Conservation (phyloP, 2,888 invertebrate species). For the Apocheima hispidaria region DNA sequence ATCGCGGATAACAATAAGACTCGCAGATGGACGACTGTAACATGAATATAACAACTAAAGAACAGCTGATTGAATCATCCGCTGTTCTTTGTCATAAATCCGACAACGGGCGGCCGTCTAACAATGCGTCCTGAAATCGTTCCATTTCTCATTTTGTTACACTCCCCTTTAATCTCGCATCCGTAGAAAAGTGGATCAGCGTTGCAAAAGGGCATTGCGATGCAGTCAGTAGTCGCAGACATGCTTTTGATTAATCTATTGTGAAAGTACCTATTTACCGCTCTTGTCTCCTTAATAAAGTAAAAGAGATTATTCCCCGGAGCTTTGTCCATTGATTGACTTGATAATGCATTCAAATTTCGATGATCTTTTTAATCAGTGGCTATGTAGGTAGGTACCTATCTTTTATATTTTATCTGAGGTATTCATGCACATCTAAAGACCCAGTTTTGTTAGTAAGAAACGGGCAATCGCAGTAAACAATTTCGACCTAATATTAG, state of each 20-base stretch:
- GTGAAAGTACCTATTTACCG: slow-evolving; percentile 60
- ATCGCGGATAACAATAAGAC: slow-evolving; percentile 75
- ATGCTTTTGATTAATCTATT: slow-evolving; percentile 81
- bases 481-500: background rate
- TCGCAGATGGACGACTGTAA: slow-evolving; percentile 72
- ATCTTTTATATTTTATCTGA: background rate
- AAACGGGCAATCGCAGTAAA: background rate
- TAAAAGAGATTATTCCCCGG: slow-evolving; percentile 35
- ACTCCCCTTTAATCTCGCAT: slow-evolving; percentile 85
- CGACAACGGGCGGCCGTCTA: slow-evolving; percentile 82
- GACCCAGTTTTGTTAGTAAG: background rate
- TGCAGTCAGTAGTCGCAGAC: slow-evolving; percentile 71
- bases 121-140: slow-evolving; percentile 85
- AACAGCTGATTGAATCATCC: slow-evolving; percentile 86
- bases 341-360: slow-evolving; percentile 15
- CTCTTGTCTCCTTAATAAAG: slow-evolving; percentile 50
- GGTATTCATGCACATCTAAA: background rate
- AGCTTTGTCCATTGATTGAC: slow-evolving; percentile 19
- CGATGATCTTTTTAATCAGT: background rate
- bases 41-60: slow-evolving; percentile 85
- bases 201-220: slow-evolving; percentile 83
- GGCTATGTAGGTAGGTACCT: background rate
- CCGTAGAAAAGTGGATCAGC: slow-evolving; percentile 85
- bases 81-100: slow-evolving; percentile 86
- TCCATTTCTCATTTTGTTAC: slow-evolving; percentile 86